Evolutionary conservation across 2,888 invertebrate genomes (phyloP), one percentile per base, ranked within the genome.

Genomic region (Laothoe populi): DNA sequence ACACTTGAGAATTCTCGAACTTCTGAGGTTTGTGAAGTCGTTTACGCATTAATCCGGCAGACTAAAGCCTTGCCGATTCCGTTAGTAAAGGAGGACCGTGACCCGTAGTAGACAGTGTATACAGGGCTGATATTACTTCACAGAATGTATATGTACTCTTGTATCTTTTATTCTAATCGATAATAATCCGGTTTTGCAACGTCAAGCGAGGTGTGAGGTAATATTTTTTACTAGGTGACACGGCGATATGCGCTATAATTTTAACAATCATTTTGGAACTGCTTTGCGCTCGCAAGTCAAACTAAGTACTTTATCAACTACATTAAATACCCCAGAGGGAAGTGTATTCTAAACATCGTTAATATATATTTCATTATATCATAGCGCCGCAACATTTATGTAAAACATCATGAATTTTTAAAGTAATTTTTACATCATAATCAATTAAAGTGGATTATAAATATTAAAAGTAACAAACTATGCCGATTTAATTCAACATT

Each of bases 401-500:
- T 53, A 53, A n/a, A 53, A 11, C 35, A 21, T 53, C 23, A 46
- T 23, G 35, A 35, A 53, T 10, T 4, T 4, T 31, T 26, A 11
- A 53, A 53, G 21, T 53, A 11, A 35, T 53, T 19, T 49, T 53
- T 31, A 40, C 48, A 40, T 48, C 24, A 24, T 40, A 40, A 40
- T 40, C 42, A 19, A 1, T 42, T 53, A 53, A 61, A 19, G 23
- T 21, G 19, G 10, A 31, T 42, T 13, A 60, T 53, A 40, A 35
- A 31, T 31, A 10, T 31, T 53, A 53, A 53, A 53, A 19, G 53
- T 53, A 53, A 53, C 53, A 53, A 53, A 19, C 31, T 7, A 7
- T 49, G 49, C 24, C 53, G 60, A 53, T 61, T 42, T 61, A 61
- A 61, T 61, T 61, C n/a, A 42, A 53, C 49, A 61, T 61, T 61